Evolutionary conservation across 2,113 vertebrate species (phyloP), one percentile per base, ranked within the genome.

Genomic region (Nycticorax nycticorax): DNA sequence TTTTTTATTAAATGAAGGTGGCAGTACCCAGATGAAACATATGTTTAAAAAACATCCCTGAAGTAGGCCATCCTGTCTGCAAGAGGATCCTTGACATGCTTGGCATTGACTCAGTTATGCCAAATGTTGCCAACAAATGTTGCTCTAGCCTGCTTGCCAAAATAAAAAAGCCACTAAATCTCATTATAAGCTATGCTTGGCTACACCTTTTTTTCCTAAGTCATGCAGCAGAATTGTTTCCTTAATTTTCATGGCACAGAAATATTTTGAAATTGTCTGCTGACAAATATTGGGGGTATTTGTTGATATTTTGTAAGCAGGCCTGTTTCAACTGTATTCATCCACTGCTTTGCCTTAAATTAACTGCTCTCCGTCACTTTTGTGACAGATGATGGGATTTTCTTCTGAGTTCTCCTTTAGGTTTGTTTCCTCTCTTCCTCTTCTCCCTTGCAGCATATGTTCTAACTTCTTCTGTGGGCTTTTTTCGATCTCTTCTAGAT

Each of bases 81-180:
- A 28, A 68, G 86, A 95, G 86, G 91, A 93, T 96, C 94, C 91
- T 96, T 95, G 93, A 96, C 96, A 96, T 86, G 85, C 82, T 96
- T 96, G 96, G 93, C 96, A 78, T 63, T 48, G 41, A 13, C 91
- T 94, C 95, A 86, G 68, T 91, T 87, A 55, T 66, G 66, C 86
- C 93, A 97, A 92, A 95, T 93, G 94, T 81, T 97, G 95, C 95
- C 96, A 95, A 13, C 96, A 96, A 93, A 93, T 96, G 96, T 96
- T 96, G 80, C 84, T 95, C 12, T 48, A 75, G 73, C 75, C 86
- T 86, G 48, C 96, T 92, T 97, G 97, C 94, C 96, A 93, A 90
- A 93, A 80, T 28, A 32, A 84, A 88, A 89, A 86, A 85, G 62
- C 69, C 67, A 39, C 81, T 85, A 66, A 91, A 53, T 72, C 91